A percentile compares a stretch with the other conserved stretches of the same genome.
These are phyloP conservation scores for Silurus meridionalis DNA, from an alignment of 2,113 vertebrate species.

Conservation along the genomic window DNA sequence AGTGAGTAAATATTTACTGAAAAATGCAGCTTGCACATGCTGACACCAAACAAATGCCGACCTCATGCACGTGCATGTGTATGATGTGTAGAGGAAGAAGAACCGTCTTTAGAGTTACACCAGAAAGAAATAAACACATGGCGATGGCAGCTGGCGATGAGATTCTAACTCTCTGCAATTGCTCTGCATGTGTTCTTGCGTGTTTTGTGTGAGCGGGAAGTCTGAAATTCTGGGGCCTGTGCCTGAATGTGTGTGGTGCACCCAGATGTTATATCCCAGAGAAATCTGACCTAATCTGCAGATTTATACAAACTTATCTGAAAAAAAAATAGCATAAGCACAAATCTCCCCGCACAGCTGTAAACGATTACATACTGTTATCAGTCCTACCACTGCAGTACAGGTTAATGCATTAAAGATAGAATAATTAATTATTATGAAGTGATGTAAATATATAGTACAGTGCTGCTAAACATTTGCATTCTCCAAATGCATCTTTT, in stretches of 20 bases:
- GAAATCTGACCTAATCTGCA: slow-evolving; percentile 50
- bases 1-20: slow-evolving; percentile 59
- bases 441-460: not conserved
- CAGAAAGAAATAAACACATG: not conserved
- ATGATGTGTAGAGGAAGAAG: slow-evolving; percentile 40
- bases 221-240: not conserved
- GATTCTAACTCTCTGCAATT: not conserved
- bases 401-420: not conserved
- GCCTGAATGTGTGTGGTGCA: not conserved
- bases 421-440: not conserved
- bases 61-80: slow-evolving; percentile 28
- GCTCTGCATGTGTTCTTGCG: not conserved
- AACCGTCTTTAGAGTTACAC: not conserved
- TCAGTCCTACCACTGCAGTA: not conserved
- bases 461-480: not conserved
- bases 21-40: slow-evolving; percentile 46
- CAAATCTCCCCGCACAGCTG: not conserved
- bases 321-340: not conserved
- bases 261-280: slow-evolving; percentile 31
- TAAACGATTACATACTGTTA: not conserved
- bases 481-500: not conserved
- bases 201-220: not conserved
- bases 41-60: slow-evolving; percentile 47
- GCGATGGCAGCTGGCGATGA: not conserved
- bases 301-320: slow-evolving; percentile 40